These are phyloP conservation scores for Petrosia ficiformis DNA, from an alignment of 37 sponge, comb jelly and placozoan species.

Conservation along the genomic window DNA sequence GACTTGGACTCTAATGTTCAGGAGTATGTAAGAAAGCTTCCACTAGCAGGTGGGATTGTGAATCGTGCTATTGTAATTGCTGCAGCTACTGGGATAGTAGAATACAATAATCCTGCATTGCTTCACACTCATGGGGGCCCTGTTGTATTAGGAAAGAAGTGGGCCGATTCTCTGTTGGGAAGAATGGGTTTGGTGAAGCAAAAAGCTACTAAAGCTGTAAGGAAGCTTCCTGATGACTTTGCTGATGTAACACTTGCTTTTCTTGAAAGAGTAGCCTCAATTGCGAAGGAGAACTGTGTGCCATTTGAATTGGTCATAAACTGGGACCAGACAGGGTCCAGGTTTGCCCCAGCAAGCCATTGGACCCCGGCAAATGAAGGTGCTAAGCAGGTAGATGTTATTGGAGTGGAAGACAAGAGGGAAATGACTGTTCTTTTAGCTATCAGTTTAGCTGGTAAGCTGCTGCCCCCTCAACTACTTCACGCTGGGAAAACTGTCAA, in stretches of 20 bases:
- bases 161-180: constrained; percentile 21
- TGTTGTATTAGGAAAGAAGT: constrained; percentile 11
- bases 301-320: constrained; percentile 10
- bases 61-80: constrained; percentile 32
- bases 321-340: constrained; percentile 30
- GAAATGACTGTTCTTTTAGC: constrained; percentile 39
- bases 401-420: constrained; percentile 29
- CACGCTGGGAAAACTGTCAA: constrained; percentile 21
- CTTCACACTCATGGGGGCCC: constrained; percentile 17
- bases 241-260: constrained; percentile 37
- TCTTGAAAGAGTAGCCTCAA: constrained; percentile 8
- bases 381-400: constrained; percentile 19
- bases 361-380: constrained; percentile 27
- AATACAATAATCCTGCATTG: constrained; percentile 21
- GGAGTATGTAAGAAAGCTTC: not conserved
- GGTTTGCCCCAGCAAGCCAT: constrained; percentile 7
- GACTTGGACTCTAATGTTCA: not conserved
- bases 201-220: constrained; percentile 25
- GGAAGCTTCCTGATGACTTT: constrained; percentile 25
- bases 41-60: constrained; percentile 11
- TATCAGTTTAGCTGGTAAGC: constrained; percentile 10
- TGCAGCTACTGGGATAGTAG: constrained; percentile 31
- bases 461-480: constrained; percentile 25
- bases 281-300: too few species aligned
- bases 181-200: constrained; percentile 1